phyloP scores from a whole-genome alignment of 2,888 invertebrate genomes.

The Polylopha cassiicola region DNA sequence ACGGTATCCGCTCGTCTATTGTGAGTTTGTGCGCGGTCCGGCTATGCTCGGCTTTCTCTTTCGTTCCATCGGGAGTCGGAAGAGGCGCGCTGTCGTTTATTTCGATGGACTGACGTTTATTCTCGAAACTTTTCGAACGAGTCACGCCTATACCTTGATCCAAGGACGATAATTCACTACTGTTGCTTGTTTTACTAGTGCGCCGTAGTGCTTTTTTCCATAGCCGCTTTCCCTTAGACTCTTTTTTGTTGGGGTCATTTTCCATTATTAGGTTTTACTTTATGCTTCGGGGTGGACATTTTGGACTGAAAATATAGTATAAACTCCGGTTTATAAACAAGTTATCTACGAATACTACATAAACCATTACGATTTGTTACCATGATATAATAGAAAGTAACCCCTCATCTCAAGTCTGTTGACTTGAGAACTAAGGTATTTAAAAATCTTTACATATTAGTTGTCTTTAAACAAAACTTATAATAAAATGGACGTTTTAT shows the following conservation, averaged over 20 bases:
- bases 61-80: conserved; percentile 50
- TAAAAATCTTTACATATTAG: conserved; percentile 47
- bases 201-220: conserved; percentile 64
- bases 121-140: conserved; percentile 58
- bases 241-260: conserved; percentile 72
- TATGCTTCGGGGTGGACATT: conserved; percentile 50
- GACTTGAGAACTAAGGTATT: conserved; percentile 41
- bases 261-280: conserved; percentile 61
- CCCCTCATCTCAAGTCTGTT: conserved; percentile 50
- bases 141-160: conserved; percentile 45
- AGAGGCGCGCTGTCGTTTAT: conserved; percentile 49
- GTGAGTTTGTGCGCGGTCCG: conserved; percentile 31
- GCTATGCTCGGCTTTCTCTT: conserved; percentile 35
- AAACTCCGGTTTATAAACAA: background rate
- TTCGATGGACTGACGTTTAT: conserved; percentile 42
- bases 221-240: conserved; percentile 68
- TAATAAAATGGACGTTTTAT: conserved; percentile 14
- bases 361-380: too few relatives aligned
- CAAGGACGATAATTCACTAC: conserved; percentile 45
- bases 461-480: conserved; percentile 32
- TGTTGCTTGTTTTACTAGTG: conserved; percentile 57
- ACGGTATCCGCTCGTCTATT: conserved; percentile 32
- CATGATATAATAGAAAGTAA: conserved; percentile 42
- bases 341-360: background rate
- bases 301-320: conserved; percentile 41